A percentile compares a stretch with the other conserved stretches of the same genome.
phyloP scores from a whole-genome alignment of 1,140 invertebrate genomes.

The Ericerus pela region DNA sequence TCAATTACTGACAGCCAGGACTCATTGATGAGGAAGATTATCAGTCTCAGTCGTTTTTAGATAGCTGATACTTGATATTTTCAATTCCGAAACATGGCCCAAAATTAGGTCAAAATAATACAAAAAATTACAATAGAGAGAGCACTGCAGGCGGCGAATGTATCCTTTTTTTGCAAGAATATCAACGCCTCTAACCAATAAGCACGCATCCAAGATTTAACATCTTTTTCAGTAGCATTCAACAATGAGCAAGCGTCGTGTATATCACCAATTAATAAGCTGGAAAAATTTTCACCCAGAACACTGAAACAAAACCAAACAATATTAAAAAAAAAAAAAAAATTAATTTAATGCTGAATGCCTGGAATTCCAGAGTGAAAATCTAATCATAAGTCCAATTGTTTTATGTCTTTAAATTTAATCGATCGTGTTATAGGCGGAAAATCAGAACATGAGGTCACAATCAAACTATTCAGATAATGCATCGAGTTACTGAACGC shows the following conservation, averaged over 20 bases:
- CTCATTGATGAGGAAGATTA: too few species aligned
- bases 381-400: not conserved
- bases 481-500: too few species aligned
- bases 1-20: too few species aligned
- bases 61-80: too few species aligned
- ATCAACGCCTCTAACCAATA: conserved; percentile 23
- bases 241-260: conserved; percentile 5
- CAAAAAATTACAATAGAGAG: not conserved
- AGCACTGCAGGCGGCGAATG: conserved; percentile 14
- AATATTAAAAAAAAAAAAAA: not conserved
- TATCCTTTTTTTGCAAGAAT: conserved; percentile 20
- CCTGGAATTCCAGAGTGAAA: not conserved
- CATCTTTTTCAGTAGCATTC: conserved; percentile 16
- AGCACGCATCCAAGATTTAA: conserved; percentile 13
- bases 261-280: conserved; percentile 21
- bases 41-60: too few species aligned
- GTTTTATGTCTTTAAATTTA: too few species aligned
- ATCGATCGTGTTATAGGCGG: too few species aligned
- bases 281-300: conserved; percentile 22
- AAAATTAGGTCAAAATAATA: too few species aligned
- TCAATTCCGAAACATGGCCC: too few species aligned
- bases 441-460: too few species aligned
- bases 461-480: too few species aligned
- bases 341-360: not conserved
- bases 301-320: conserved; percentile 16